phyloP scores from a whole-genome alignment of 2,888 invertebrate genomes.

The Yponomeuta cagnagella region DNA sequence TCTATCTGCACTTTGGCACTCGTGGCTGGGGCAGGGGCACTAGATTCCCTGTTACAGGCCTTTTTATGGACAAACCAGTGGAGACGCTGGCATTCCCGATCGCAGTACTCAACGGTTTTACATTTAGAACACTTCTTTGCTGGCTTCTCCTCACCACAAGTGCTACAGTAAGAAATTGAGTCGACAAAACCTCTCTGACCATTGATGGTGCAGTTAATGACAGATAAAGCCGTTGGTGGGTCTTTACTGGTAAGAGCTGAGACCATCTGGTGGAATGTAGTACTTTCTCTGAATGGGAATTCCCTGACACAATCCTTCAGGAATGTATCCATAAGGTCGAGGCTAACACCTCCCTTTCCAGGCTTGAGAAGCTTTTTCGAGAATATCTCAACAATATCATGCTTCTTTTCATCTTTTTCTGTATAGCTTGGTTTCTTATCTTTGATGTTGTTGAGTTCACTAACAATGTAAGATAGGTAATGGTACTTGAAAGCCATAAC shows the following conservation, averaged over 20 bases:
- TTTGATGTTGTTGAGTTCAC: constrained; percentile 81
- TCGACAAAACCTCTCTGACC: constrained; percentile 89
- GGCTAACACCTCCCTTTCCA: constrained; percentile 79
- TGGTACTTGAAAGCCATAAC: constrained; percentile 93
- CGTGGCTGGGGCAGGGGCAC: constrained; percentile 41
- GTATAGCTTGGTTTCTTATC: constrained; percentile 76
- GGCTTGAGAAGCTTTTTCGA: constrained; percentile 85
- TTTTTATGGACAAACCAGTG: constrained; percentile 96
- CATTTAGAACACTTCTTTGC: constrained; percentile 96
- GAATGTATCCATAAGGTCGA: constrained; percentile 82
- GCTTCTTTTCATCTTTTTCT: constrained; percentile 72
- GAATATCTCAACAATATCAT: constrained; percentile 84
- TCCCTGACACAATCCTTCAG: constrained; percentile 90
- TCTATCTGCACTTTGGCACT: constrained; percentile 52
- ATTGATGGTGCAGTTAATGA: constrained; percentile 88
- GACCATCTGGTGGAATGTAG: constrained; percentile 91
- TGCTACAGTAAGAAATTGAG: constrained; percentile 82
- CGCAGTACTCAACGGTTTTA: constrained; percentile 95
- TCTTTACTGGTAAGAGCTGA: constrained; percentile 85
- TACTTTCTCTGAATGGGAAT: constrained; percentile 93
- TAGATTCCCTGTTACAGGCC: constrained; percentile 81
- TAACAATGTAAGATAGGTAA: constrained; percentile 84
- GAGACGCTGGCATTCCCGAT: constrained; percentile 93
- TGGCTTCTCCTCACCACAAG: constrained; percentile 92
- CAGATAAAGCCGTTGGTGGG: constrained; percentile 80